Evolutionary conservation across 2,888 invertebrate genomes (phyloP), one percentile per base, ranked within the genome.

Genomic region (Lasioglossum oenotherae): DNA sequence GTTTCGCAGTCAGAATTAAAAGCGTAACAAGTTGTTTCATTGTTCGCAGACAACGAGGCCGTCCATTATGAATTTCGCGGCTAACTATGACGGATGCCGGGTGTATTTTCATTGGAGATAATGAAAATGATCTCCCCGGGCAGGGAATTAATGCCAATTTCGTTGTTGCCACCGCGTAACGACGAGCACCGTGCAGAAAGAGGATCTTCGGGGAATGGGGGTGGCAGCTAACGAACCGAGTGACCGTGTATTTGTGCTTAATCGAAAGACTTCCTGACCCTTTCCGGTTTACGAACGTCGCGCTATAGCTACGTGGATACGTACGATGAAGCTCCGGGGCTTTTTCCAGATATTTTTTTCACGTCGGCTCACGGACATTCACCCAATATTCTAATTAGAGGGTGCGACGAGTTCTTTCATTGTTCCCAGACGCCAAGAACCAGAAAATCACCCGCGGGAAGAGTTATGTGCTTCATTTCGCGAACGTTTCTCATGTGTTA

Each of bases 81-180:
- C 16, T 35, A 12, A 67, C 46, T n/a, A 14, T 44, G 31, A 46
- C 73, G 46, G 44, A 73, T 41, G 5, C 27, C n/a, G 60, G 2
- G 49, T 19, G 64, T 38, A 49, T 73, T 38, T 60, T 49, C 38
- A n/a, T 16, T 16, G 4, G 35, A 53, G 77, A 49, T 49, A 77
- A 77, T 69, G 38, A 69, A 69, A 78, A 69, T 69, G 49, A n/a
- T 38, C 16, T 12, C 35, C 31, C 38, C 19, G 19, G 53, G 35
- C 49, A 49, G 49, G 38, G 69, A 49, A 69, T 78, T 77, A 77
- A 77, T 77, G 46, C 23, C 77, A 46, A 77, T 77, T 67, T 27
- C 77, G 46, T 67, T 31, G 67, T 67, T 16, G n/a, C 35, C 44
- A 31, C 46, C 23, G 6, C 12, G 64, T 19, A 16, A 41, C 46